These are phyloP conservation scores for Bombus superbus DNA, from an alignment of 1,140 invertebrate species.

Conservation along the genomic window DNA sequence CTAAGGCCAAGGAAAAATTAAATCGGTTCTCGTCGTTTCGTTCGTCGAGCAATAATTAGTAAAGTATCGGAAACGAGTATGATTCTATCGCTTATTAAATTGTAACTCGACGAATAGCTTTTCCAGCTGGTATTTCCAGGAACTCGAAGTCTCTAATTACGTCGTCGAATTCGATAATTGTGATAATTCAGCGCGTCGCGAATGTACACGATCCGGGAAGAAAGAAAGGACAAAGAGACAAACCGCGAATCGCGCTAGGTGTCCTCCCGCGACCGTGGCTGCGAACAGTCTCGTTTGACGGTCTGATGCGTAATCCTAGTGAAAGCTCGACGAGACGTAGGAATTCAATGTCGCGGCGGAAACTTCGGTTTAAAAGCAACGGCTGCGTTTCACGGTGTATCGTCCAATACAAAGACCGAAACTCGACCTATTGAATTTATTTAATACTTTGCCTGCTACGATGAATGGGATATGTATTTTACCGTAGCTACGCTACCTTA, in stretches of 20 bases:
- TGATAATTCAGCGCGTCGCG: not conserved
- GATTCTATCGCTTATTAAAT: not conserved
- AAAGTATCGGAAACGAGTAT: not conserved
- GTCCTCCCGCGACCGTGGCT: not conserved
- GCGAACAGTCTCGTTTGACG: not conserved
- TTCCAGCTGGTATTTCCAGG: not conserved
- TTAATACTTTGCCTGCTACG: not conserved
- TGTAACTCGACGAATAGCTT: too few species aligned
- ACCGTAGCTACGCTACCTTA: not conserved
- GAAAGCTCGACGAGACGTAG: not conserved
- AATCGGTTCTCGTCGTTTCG: not conserved
- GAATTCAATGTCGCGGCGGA: too few species aligned
- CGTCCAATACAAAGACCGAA: not conserved
- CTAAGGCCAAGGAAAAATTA: not conserved
- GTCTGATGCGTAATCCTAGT: not conserved
- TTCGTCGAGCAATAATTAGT: rapidly evolving
- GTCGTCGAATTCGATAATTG: not conserved
- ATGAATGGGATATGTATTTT: not conserved
- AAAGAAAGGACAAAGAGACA: not conserved
- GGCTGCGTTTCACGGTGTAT: not conserved
- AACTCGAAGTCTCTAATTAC: not conserved
- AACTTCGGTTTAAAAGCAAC: not conserved
- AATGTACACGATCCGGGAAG: not conserved
- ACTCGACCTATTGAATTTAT: not conserved
- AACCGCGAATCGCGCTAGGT: not conserved